Conservation (phyloP, 2,888 invertebrate genomes). For the Lasioglossum zephyrum region DNA sequence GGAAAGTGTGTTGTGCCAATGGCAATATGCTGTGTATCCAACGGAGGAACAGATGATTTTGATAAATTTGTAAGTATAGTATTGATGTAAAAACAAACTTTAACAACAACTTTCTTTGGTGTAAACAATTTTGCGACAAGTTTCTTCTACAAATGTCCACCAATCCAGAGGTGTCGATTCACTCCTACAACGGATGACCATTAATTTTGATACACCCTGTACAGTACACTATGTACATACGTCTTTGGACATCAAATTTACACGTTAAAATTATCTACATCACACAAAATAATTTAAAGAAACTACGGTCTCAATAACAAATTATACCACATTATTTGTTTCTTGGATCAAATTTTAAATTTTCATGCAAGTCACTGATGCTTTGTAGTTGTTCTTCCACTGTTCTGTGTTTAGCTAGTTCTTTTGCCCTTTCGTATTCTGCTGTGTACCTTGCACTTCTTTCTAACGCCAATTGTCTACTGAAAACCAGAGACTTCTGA, state of each 20-base stretch:
- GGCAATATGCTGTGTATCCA: too few species aligned
- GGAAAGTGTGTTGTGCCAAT: too few species aligned
- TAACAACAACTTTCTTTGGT: too few species aligned
- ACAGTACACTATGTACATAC: background rate
- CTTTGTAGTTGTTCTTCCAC: background rate
- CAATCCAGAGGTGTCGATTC: too few species aligned
- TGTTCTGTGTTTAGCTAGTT: background rate
- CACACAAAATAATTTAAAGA: background rate
- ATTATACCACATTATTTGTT: slow-evolving; percentile 18
- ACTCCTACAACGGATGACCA: too few species aligned
- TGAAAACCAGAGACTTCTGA: fast-evolving
- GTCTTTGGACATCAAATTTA: background rate
- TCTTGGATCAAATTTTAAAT: background rate
- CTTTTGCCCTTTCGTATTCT: slow-evolving; percentile 4
- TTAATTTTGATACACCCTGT: too few species aligned
- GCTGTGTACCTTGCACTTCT: background rate
- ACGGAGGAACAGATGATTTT: too few species aligned
- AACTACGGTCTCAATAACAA: background rate
- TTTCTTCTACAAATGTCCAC: too few species aligned
- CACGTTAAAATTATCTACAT: background rate
- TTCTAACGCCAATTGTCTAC: background rate
- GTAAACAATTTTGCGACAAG: too few species aligned
- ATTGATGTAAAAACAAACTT: too few species aligned
- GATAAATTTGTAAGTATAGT: too few species aligned
- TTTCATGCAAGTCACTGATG: background rate